Conservation (phyloP, 2,113 vertebrate genomes). For the Chloropsis cyanopogon region DNA sequence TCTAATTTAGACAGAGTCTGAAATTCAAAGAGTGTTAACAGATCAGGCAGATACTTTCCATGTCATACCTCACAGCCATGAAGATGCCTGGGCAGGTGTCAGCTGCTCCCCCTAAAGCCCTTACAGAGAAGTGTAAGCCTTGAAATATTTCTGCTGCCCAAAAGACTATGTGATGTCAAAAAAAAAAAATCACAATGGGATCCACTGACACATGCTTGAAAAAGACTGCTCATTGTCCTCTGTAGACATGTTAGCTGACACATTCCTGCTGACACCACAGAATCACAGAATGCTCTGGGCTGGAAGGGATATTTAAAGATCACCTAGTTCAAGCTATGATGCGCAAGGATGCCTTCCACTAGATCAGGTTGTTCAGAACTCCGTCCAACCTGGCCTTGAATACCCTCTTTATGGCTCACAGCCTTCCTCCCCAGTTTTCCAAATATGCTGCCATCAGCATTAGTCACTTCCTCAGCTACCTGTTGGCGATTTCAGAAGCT, state of each 20-base stretch:
- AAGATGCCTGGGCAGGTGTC: background rate
- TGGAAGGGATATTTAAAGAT: background rate
- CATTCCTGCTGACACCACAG: background rate
- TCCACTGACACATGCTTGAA: background rate
- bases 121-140: background rate
- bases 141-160: background rate
- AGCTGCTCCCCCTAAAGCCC: background rate
- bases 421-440: background rate
- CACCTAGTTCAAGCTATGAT: background rate
- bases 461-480: background rate
- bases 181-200: background rate
- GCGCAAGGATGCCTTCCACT: background rate
- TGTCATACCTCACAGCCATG: background rate
- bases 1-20: background rate
- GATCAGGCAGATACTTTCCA: background rate
- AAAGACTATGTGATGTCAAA: background rate
- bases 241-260: background rate
- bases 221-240: background rate
- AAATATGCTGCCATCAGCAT: background rate
- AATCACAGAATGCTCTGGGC: background rate
- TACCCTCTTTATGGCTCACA: background rate
- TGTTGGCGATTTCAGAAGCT: background rate
- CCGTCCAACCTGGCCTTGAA: background rate
- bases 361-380: background rate
- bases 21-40: background rate